Evolutionary conservation across 2,797 vertebrate species (phyloP).

Genomic region (Spea hammondii): DNA sequence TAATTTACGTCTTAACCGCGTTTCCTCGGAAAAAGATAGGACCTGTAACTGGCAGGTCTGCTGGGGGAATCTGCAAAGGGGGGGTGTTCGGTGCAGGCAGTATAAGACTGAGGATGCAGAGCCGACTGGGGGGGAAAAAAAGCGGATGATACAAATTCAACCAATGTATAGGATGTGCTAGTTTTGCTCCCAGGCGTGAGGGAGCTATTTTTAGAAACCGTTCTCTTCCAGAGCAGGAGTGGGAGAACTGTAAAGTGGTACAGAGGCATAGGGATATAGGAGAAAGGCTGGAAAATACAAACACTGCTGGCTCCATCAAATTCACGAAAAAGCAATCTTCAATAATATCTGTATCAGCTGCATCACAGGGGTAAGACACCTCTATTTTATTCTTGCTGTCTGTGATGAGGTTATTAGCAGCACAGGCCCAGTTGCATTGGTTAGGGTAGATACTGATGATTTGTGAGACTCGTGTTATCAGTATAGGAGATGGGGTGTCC

Average conservation of each 20-base stretch:
- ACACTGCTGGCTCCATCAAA: not conserved
- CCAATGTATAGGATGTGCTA: constrained; percentile 53
- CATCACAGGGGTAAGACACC: constrained; percentile 20
- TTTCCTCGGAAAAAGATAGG: not conserved
- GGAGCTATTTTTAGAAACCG: constrained; percentile 50
- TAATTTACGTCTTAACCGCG: constrained; percentile 8
- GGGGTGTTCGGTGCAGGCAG: not conserved
- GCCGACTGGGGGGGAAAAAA: not conserved
- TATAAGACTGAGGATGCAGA: constrained; percentile 9
- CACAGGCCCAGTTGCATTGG: constrained; percentile 26
- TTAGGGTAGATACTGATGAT: not conserved
- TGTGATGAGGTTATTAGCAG: not conserved
- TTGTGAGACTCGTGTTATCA: not conserved
- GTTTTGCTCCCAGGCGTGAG: constrained; percentile 45
- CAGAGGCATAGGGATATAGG: constrained; percentile 38
- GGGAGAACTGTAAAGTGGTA: constrained; percentile 47
- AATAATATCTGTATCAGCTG: not conserved
- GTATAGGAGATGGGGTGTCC: too few relatives aligned
- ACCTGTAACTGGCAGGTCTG: not conserved
- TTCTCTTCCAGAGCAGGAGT: constrained; percentile 51
- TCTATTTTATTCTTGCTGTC: not conserved
- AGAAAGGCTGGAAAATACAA: constrained; percentile 37
- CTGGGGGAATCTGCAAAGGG: not conserved
- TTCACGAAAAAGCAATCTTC: constrained; percentile 8
- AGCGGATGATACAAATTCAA: constrained; percentile 35